These are phyloP conservation scores for Trichopria drosophilae DNA, from an alignment of 2,888 invertebrate species.

Conservation along the genomic window DNA sequence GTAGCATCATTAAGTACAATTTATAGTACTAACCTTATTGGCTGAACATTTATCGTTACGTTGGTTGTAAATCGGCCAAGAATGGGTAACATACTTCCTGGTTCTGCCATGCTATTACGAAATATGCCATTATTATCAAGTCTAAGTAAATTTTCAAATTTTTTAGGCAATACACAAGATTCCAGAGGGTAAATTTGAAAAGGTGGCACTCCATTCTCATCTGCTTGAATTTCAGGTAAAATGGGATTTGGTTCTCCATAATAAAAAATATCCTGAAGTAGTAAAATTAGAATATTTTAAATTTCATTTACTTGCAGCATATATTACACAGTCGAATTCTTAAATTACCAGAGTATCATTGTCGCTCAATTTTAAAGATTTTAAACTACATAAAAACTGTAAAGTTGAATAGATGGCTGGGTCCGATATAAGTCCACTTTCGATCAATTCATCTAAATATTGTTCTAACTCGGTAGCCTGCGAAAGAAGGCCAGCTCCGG, in stretches of 20 bases:
- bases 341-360: slow-evolving; percentile 40
- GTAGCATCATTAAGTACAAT: too few relatives aligned
- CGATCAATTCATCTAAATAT: slow-evolving; percentile 39
- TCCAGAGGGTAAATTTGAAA: slow-evolving; percentile 51
- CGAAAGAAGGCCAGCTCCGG: slow-evolving; percentile 35
- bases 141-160: slow-evolving; percentile 45
- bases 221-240: slow-evolving; percentile 40
- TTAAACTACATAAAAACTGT: slow-evolving; percentile 46
- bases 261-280: slow-evolving; percentile 47
- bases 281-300: slow-evolving; percentile 5
- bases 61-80: slow-evolving; percentile 34
- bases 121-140: slow-evolving; percentile 31
- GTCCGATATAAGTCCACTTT: slow-evolving; percentile 30
- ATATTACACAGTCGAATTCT: neutral
- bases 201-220: slow-evolving; percentile 36
- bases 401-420: slow-evolving; percentile 38
- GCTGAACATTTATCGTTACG: slow-evolving; percentile 31
- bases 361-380: slow-evolving; percentile 35
- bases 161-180: slow-evolving; percentile 44
- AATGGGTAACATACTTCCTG: slow-evolving; percentile 38
- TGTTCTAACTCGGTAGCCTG: slow-evolving; percentile 45
- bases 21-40: slow-evolving; percentile 32
- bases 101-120: slow-evolving; percentile 26
- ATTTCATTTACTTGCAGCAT: neutral
- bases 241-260: slow-evolving; percentile 45